Evolutionary conservation across 1,140 invertebrate species (phyloP), one percentile per base, ranked within the genome.

Genomic region (Heliothis virescens): DNA sequence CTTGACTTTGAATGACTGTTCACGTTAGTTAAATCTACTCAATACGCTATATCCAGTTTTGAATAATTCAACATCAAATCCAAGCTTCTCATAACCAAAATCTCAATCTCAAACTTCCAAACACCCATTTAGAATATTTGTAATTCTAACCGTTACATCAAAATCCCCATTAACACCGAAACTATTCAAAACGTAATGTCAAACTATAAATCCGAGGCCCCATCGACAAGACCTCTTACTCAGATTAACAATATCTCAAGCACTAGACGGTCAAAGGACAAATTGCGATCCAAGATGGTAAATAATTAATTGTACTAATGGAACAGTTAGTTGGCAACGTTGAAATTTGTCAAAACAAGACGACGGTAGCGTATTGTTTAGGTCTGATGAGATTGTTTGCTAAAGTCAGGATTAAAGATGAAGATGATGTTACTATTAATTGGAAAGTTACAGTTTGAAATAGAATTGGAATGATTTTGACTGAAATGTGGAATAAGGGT

Each of bases 251-350:
- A 89, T 86, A 83, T 83, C 77, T 63, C 47, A 59, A 76, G 86
- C 86, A 85, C 84, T 84, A 85, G 85, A 86, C 89, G 91, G 91
- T 91, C 91, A 92, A 91, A 92, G 88, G 83, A 87, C 90, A 87
- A 90, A 86, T 88, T 85, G 85, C 82, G 67, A 79, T 86, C 82
- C 82, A 76, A 85, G 88, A 93, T 90, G 88, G 87, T 92, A 89
- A 92, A 93, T 93, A 92, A 93, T 93, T 92, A 93, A 93, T 92
- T 92, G 90, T 86, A 90, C 86, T 93, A 93, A 93, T 93, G 88
- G 91, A 86, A 86, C 86, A 90, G 90, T 93, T 92, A 91, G 91
- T 89, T 87, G 62, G 82, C 84, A 85, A 88, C 85, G 86, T 84
- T 88, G 84, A 88, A 86, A 91, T 92, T 92, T 91, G 89, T 92